phyloP scores from a whole-genome alignment of 2,797 vertebrate genomes.

The Myripristis jacobus region DNA sequence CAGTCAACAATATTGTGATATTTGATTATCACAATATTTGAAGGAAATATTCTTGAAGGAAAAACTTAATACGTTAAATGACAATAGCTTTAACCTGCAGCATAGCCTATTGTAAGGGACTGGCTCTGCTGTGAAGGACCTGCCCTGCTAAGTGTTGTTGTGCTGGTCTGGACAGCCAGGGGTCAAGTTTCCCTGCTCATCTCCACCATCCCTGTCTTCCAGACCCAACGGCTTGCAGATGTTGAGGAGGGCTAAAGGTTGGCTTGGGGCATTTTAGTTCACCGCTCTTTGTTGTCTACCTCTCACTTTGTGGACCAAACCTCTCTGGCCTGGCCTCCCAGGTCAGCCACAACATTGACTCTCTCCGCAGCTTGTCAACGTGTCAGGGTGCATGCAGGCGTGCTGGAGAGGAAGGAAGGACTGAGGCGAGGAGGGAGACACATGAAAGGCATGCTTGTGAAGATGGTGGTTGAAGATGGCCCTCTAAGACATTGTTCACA shows the following conservation, averaged over 20 bases:
- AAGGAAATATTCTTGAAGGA: no score
- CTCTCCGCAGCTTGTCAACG: conserved; percentile 74
- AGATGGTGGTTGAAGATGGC: conserved; percentile 66
- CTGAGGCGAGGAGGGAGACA: conserved; percentile 43
- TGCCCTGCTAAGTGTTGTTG: conserved; percentile 10
- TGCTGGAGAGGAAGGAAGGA: conserved; percentile 64
- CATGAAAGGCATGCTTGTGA: conserved; percentile 72
- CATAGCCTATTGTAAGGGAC: not conserved
- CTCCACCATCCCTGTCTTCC: conserved; percentile 41
- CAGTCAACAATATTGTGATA: no score
- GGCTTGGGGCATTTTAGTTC: conserved; percentile 64
- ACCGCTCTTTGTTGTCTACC: conserved; percentile 67
- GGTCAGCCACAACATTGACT: conserved; percentile 77
- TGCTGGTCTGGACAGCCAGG: conserved; percentile 33
- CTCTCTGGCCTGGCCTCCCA: conserved; percentile 58
- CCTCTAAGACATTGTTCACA: conserved; percentile 66
- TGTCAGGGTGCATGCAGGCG: conserved; percentile 76
- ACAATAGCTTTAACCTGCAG: conserved; percentile 2
- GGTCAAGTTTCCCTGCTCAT: conserved; percentile 45
- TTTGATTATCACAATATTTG: no score
- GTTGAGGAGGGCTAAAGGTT: conserved; percentile 64
- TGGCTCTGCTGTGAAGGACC: not conserved
- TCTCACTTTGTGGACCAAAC: conserved; percentile 72
- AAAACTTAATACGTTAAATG: not conserved
- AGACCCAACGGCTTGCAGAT: conserved; percentile 62